Percentiles rank a stretch among this genome's conserved stretches.
These are phyloP conservation scores for Cynaeus angustus DNA, from an alignment of 2,888 invertebrate species.

Conservation along the genomic window DNA sequence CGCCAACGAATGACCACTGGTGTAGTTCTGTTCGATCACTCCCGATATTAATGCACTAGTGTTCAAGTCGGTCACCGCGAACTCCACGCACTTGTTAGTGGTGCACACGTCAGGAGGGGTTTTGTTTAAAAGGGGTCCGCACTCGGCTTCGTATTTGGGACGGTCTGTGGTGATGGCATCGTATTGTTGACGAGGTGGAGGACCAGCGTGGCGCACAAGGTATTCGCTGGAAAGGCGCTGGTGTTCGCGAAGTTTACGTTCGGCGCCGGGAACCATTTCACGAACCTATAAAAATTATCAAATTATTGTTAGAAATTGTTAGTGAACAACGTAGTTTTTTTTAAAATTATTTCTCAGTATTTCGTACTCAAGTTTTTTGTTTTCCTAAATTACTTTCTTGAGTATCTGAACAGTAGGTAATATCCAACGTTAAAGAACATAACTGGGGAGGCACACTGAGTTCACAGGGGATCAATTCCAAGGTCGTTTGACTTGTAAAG, in stretches of 20 bases:
- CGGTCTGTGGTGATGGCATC: slow-evolving; percentile 61
- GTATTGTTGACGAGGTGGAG: slow-evolving; percentile 61
- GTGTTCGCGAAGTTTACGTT: slow-evolving; percentile 75
- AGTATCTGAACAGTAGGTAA: background rate
- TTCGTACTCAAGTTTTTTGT: too few species aligned
- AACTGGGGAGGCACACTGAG: slow-evolving; percentile 8
- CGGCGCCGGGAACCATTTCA: slow-evolving; percentile 77
- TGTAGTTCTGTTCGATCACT: slow-evolving; percentile 61
- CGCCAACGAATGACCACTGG: slow-evolving; percentile 62
- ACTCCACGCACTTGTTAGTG: slow-evolving; percentile 69
- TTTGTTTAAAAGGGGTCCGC: slow-evolving; percentile 70
- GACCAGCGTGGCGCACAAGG: slow-evolving; percentile 67
- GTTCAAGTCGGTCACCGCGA: slow-evolving; percentile 58
- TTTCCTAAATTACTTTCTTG: too few species aligned
- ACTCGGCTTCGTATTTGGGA: slow-evolving; percentile 67
- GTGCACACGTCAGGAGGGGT: slow-evolving; percentile 73
- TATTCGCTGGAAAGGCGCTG: slow-evolving; percentile 74
- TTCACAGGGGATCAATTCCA: slow-evolving; percentile 23
- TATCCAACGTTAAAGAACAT: slow-evolving; percentile 36
- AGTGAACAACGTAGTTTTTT: too few species aligned
- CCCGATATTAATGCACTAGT: slow-evolving; percentile 60
- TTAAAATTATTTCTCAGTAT: too few species aligned
- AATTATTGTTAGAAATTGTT: slow-evolving; percentile 5
- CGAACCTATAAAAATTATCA: slow-evolving; percentile 70
- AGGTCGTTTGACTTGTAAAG: slow-evolving; percentile 37